These are phyloP conservation scores for Tapirus indicus DNA, from an alignment of 2,797 vertebrate genomes.

Conservation along the genomic window DNA sequence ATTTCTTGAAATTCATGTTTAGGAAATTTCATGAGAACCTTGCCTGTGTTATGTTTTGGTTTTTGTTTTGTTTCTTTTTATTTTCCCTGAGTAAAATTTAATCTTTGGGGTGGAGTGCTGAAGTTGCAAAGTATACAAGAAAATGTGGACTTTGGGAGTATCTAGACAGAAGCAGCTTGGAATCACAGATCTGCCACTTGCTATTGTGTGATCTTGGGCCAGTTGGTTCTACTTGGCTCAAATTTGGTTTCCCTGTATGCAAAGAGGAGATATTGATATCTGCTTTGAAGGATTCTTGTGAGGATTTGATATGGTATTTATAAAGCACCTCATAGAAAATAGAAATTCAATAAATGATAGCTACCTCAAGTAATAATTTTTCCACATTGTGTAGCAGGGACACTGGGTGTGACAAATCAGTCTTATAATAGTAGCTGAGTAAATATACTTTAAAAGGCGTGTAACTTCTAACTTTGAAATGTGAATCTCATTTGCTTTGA, in stretches of 20 bases:
- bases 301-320: background rate
- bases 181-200: background rate
- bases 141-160: background rate
- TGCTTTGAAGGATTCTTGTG: background rate
- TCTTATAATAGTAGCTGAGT: background rate
- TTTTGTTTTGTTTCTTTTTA: conserved; percentile 18
- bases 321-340: conserved; percentile 34
- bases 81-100: conserved; percentile 38
- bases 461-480: background rate
- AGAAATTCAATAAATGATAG: background rate
- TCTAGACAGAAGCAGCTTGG: background rate
- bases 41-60: background rate
- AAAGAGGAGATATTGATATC: background rate
- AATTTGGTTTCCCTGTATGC: background rate
- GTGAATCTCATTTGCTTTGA: conserved; percentile 24
- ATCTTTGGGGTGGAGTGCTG: background rate
- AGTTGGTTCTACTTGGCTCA: background rate
- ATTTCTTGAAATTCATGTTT: conserved; percentile 23
- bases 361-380: conserved; percentile 29
- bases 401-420: background rate
- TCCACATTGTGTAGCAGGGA: background rate
- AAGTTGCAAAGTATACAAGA: background rate
- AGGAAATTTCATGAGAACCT: background rate
- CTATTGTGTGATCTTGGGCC: background rate
- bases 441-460: conserved; percentile 39